Conservation (phyloP, 2,888 invertebrate species). For the Sarcophaga variegata region DNA sequence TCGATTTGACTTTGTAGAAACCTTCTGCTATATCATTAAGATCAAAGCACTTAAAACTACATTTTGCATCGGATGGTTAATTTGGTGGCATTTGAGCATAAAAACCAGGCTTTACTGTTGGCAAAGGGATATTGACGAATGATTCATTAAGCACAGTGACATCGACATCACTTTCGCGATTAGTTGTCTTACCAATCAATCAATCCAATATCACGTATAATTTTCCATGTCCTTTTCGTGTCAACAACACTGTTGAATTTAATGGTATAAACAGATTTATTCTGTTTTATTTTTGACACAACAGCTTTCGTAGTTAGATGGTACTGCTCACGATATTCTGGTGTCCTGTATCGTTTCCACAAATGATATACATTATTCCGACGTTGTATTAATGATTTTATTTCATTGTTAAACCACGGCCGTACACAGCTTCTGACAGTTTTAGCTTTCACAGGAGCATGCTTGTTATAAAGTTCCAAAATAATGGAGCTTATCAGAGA, state of each 20-base stretch:
- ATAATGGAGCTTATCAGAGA: no score
- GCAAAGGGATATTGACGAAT: no score
- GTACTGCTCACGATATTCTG: constrained; percentile 9
- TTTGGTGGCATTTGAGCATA: not conserved
- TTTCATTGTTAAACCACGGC: not conserved
- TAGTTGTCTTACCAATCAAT: no score
- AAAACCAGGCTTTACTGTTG: no score
- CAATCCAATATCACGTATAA: no score
- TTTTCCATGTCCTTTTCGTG: no score
- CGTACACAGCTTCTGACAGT: not conserved
- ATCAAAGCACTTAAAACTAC: not conserved
- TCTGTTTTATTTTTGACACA: not conserved
- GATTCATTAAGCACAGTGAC: no score
- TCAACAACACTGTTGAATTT: no score
- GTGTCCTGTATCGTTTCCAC: constrained; percentile 17
- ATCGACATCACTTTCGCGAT: no score
- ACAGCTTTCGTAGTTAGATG: not conserved
- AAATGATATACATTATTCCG: not conserved
- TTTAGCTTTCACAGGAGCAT: not conserved
- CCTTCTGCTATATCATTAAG: not conserved
- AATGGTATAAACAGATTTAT: not conserved
- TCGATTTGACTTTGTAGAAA: not conserved
- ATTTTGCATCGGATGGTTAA: not conserved
- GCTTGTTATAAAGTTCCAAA: not conserved
- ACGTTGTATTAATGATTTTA: not conserved